Conservation (phyloP, 1,140 invertebrate genomes). For the Atta cephalotes region DNA sequence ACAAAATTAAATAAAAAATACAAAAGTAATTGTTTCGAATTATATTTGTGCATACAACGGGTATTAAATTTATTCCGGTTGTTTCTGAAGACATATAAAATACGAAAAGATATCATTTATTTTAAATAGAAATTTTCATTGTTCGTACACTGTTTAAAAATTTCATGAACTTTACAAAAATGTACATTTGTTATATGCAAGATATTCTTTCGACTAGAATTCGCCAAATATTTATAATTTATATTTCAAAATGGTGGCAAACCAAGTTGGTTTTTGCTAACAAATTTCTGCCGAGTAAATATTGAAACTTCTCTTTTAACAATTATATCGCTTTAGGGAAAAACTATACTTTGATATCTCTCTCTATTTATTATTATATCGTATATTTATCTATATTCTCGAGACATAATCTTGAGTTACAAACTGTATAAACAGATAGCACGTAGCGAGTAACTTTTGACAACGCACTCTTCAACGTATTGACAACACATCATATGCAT, state of each 20-base stretch:
- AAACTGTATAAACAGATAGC: neutral
- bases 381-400: neutral
- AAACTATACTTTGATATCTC: neutral
- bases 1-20: neutral
- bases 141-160: neutral
- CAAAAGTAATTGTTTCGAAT: neutral
- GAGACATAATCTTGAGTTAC: neutral
- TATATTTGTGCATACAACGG: neutral
- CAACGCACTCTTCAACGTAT: neutral
- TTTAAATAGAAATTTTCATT: neutral
- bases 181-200: neutral
- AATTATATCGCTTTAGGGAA: neutral
- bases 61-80: neutral
- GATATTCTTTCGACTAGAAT: neutral
- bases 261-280: neutral
- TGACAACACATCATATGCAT: conserved; percentile 1
- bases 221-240: neutral
- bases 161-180: neutral
- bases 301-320: neutral
- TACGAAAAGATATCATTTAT: neutral
- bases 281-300: neutral
- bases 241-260: neutral
- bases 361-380: neutral
- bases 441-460: conserved; percentile 19
- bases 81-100: neutral